Evolutionary conservation across 35 echinoderm and acorn worm species (phyloP), one percentile per base, ranked within the genome.

Genomic region (Anneissia japonica): DNA sequence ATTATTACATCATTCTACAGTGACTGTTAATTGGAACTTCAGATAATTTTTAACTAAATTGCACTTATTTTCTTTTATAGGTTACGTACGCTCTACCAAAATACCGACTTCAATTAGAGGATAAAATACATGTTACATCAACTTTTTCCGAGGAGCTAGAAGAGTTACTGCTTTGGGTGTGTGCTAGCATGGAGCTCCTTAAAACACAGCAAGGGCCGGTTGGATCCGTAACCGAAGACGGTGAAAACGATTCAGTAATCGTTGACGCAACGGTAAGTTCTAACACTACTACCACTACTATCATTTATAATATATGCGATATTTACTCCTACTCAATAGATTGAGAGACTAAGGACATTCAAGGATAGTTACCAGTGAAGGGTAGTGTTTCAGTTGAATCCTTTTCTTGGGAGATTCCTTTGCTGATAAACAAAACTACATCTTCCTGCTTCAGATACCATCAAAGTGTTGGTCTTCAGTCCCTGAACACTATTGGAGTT

Each of bases 161-260:
- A 26, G 88, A 94, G 45, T 26, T 94, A 46, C 82, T 75, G 26
- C 80, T 72, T 21, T 94, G 92, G 92, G 46, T 94, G 45, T 39
- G 76, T 76, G 88, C 92, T 45, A 94, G 88, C 30, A 90, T 90
- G 85, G 92, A 94, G 35, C 77, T 90, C 74, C 88, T 94, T 19
- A 75, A 87, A 73, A 90, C 92, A 39, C 90, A 92, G 73, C 88
- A 87, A 73, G 88, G 88, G 77, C 92, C 92, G 0, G 79, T 87
- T 29, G 88, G 88, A 35, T 90, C 92, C 21, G 85, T 83, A 30
- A 93, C 92, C 31, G 86, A 87, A 17, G 84, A 89, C 55, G 92
- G 89, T 37, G 92, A 89, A 76, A 75, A 93, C 73, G 92, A 93
- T 74, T 93, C 92, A 31, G 46, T 93, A 4, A 85, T 94, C 4